These are phyloP conservation scores for Drosophila basisetae DNA, from an alignment of 2,888 invertebrate species.

Conservation along the genomic window DNA sequence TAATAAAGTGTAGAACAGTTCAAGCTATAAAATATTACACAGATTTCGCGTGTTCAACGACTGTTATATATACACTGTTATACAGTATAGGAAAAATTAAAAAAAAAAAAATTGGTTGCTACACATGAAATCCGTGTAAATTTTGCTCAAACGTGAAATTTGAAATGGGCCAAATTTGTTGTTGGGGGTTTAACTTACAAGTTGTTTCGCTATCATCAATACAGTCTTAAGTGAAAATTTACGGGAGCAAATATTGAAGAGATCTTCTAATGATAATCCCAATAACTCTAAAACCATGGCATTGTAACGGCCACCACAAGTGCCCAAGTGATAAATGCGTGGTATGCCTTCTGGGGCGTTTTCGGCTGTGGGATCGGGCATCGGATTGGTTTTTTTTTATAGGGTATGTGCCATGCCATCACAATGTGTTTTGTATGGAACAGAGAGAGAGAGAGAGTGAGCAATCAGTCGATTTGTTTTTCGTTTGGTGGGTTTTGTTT, in stretches of 20 bases:
- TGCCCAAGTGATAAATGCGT: slow-evolving; percentile 99
- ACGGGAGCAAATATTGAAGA: slow-evolving; percentile 99
- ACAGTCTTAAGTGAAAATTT: slow-evolving; percentile 99
- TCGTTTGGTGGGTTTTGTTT: slow-evolving; percentile 40
- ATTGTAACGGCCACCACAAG: slow-evolving; percentile 99
- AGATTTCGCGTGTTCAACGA: slow-evolving; percentile 30
- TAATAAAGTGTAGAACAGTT: slow-evolving; percentile 29
- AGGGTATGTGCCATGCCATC: slow-evolving; percentile 68
- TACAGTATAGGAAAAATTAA: slow-evolving; percentile 1
- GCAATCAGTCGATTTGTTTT: slow-evolving; percentile 42
- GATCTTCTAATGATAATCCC: slow-evolving; percentile 99
- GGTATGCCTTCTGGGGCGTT: slow-evolving; percentile 95
- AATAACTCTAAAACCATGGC: slow-evolving; percentile 99
- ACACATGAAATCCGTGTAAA: slow-evolving; percentile 32
- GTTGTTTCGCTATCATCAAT: slow-evolving; percentile 98
- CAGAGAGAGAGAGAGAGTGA: slow-evolving; percentile 6
- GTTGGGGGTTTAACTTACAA: slow-evolving; percentile 89
- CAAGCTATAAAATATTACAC: slow-evolving; percentile 19
- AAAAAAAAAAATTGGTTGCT: background rate
- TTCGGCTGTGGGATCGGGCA: slow-evolving; percentile 70
- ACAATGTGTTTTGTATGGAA: slow-evolving; percentile 62
- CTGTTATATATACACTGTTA: slow-evolving; percentile 8
- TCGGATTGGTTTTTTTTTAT: slow-evolving; percentile 38
- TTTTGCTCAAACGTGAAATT: slow-evolving; percentile 25
- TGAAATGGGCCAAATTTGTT: slow-evolving; percentile 5